Evolutionary conservation across 2,113 vertebrate genomes (phyloP).

Genomic region (Pseudopodoces humilis): DNA sequence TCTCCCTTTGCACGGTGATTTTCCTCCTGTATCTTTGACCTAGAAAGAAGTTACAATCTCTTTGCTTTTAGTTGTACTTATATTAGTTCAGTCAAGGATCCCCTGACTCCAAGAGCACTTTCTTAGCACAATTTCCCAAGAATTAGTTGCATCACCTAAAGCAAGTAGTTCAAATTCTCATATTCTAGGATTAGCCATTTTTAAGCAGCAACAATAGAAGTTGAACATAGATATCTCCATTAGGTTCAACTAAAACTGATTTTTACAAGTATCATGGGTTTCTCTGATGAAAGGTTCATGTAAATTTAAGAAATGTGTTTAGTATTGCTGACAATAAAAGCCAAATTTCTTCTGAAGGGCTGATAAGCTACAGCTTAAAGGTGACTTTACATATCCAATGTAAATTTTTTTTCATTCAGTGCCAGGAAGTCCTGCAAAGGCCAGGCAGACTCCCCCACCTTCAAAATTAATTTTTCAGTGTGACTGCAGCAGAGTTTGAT

Average conservation of each 20-base stretch:
- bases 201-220: background rate
- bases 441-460: background rate
- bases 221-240: background rate
- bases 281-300: background rate
- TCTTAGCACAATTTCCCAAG: background rate
- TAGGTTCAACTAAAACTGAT: background rate
- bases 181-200: background rate
- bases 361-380: background rate
- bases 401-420: background rate
- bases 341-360: background rate
- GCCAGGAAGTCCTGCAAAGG: background rate
- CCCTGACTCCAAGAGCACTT: background rate
- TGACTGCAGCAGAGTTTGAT: background rate
- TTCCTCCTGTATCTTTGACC: background rate
- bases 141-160: background rate
- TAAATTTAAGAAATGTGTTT: background rate
- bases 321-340: background rate
- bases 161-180: background rate
- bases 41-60: background rate
- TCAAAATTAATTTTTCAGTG: background rate
- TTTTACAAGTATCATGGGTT: background rate
- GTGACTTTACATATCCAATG: background rate
- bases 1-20: background rate
- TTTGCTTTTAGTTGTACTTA: background rate
- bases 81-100: background rate